Percentiles rank a stretch among this genome's conserved stretches.
Evolutionary conservation across 2,888 invertebrate species (phyloP).

Genomic region (Dicyrtoma fusca): DNA sequence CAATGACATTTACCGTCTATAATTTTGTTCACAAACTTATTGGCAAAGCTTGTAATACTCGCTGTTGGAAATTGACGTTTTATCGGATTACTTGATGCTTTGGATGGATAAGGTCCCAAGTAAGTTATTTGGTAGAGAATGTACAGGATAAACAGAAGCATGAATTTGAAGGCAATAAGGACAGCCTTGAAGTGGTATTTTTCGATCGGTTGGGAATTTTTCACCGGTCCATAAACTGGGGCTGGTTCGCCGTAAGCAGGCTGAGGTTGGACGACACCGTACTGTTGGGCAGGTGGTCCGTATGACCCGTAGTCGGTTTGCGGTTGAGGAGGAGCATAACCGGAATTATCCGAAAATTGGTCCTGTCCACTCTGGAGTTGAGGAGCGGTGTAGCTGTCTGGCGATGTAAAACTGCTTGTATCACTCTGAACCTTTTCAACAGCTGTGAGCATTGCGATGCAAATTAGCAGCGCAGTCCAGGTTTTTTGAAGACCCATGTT

Average conservation of each 20-base stretch:
- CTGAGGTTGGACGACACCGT: background rate
- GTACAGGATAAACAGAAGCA: background rate
- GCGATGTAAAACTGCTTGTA: too few species aligned
- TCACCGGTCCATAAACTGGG: background rate
- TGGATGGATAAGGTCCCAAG: background rate
- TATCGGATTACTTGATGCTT: background rate
- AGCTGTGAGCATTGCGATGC: too few species aligned
- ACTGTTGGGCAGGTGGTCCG: background rate
- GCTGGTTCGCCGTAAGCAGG: background rate
- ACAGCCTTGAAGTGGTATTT: constrained; percentile 7
- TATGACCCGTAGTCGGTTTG: background rate
- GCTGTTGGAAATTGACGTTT: background rate
- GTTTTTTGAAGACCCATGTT: too few species aligned
- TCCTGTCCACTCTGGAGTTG: too few species aligned
- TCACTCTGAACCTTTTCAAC: too few species aligned
- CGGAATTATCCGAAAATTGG: too few species aligned
- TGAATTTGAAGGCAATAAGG: constrained; percentile 10
- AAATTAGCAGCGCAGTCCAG: too few species aligned
- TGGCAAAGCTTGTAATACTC: background rate
- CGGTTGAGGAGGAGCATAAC: too few species aligned
- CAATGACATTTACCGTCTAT: background rate
- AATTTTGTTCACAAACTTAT: constrained; percentile 9
- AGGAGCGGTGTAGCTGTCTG: too few species aligned
- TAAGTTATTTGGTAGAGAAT: constrained; percentile 24
- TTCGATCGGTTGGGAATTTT: background rate